Evolutionary conservation across 2,113 vertebrate genomes (phyloP), one percentile per base, ranked within the genome.

Genomic region (Paraplagusia blochii): DNA sequence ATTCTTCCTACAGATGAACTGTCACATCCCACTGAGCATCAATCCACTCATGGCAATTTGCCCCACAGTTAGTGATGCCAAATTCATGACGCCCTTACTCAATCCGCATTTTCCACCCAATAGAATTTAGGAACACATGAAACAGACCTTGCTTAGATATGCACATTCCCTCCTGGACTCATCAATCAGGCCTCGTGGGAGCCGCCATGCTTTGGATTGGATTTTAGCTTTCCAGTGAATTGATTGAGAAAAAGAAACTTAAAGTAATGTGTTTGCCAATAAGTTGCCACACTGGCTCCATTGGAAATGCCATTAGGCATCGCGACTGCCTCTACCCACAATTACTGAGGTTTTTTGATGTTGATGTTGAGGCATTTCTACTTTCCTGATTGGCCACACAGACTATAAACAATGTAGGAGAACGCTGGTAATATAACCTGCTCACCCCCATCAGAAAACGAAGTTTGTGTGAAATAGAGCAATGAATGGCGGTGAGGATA

Each of bases 171-270:
- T 43, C 63, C 72, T 76, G 63, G 58, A 62, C 77, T 80, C 83
- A 89, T 89, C 85, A 85, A 82, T 89, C 87, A 86, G 76, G 72
- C 76, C 82, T 83, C 56, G 44, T 74, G 85, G 85, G 84, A 84
- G 81, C 82, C 56, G 80, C 72, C 55, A 58, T 69, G 73, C 70
- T 72, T 70, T 78, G 87, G 83, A 89, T 89, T 89, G 83, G 80
- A 84, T 87, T 87, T 84, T 85, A 86, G 80, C 85, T 77, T 87
- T 85, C 75, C 74, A 67, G 74, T 80, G 83, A 85, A 87, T 86
- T 86, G 85, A 89, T 89, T 84, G 84, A 87, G 84, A 86, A 87
- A 87, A 81, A 85, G 82, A 86, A 87, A 89, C 77, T 86, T 83
- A 84, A 86, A 87, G 83, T 85, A 85, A 87, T 85, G 85, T 64